Percentiles rank a stretch among this genome's conserved stretches.
Conservation (phyloP, 2,113 vertebrate genomes). For the Sarotherodon lohbergeri region DNA sequence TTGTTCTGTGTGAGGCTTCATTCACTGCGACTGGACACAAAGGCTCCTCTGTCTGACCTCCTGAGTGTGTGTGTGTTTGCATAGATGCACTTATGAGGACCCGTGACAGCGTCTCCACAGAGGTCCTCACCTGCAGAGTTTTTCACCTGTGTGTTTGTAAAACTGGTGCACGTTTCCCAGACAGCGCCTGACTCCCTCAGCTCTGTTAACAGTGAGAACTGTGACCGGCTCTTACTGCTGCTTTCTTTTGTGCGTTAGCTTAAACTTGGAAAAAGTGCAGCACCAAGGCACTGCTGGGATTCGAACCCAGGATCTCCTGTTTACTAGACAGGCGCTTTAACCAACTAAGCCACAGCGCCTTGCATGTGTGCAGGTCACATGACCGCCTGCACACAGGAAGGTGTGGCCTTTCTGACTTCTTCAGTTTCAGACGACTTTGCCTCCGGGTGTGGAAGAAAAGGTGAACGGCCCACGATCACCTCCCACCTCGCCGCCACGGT, state of each 20-base stretch:
- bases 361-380: accelerated
- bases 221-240: background rate
- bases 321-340: background rate
- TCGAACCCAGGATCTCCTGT: background rate
- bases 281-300: background rate
- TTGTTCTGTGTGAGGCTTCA: background rate
- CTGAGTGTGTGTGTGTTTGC: background rate
- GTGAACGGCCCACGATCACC: accelerated
- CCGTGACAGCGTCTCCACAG: background rate
- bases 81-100: background rate
- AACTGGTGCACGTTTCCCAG: too few relatives aligned
- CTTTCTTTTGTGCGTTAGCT: accelerated
- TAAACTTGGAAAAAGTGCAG: background rate
- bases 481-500: background rate
- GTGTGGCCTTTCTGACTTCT: background rate
- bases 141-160: background rate
- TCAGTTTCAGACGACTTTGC: background rate
- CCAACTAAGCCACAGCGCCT: background rate
- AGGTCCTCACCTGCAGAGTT: background rate
- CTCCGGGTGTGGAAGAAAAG: background rate
- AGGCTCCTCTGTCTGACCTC: slow-evolving; percentile 2
- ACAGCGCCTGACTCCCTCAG: too few relatives aligned
- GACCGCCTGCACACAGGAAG: background rate
- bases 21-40: background rate
- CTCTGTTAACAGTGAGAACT: background rate